Conservation (phyloP, 2,888 invertebrate genomes). For the Auanema freiburgensis region DNA sequence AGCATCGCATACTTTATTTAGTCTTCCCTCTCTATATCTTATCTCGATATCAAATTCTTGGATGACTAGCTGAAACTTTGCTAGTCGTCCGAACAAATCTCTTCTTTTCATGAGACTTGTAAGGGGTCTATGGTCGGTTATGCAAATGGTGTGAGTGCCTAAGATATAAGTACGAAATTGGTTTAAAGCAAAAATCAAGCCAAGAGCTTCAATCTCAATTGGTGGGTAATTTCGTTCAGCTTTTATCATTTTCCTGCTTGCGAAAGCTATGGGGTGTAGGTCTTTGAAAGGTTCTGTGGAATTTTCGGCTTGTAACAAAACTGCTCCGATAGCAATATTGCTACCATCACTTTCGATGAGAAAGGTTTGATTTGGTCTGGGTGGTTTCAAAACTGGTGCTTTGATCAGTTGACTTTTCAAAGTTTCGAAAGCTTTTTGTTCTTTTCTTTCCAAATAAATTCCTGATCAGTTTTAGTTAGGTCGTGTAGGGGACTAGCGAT, state of each 20-base stretch:
- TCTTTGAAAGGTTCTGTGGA: constrained; percentile 20
- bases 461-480: constrained; percentile 22
- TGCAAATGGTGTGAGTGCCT: constrained; percentile 17
- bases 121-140: constrained; percentile 28
- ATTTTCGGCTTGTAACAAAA: constrained; percentile 22
- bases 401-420: constrained; percentile 23
- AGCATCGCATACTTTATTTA: constrained; percentile 32
- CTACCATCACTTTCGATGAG: constrained; percentile 29
- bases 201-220: constrained; percentile 31
- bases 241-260: constrained; percentile 17
- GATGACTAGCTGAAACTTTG: constrained; percentile 23
- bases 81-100: constrained; percentile 22
- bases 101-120: constrained; percentile 15
- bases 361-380: constrained; percentile 15
- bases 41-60: constrained; percentile 29
- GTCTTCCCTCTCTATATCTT: constrained; percentile 32
- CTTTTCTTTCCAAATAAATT: constrained; percentile 27
- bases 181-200: constrained; percentile 15
- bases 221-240: constrained; percentile 24
- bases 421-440: constrained; percentile 20
- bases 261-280: constrained; percentile 29
- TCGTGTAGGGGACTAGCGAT: constrained; percentile 29
- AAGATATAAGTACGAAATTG: constrained; percentile 26
- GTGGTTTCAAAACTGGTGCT: constrained; percentile 23
- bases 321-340: constrained; percentile 25